Percentiles rank a stretch among this genome's conserved stretches.
These are phyloP conservation scores for Ascaphus truei DNA, from an alignment of 2,113 vertebrate species.

Conservation along the genomic window DNA sequence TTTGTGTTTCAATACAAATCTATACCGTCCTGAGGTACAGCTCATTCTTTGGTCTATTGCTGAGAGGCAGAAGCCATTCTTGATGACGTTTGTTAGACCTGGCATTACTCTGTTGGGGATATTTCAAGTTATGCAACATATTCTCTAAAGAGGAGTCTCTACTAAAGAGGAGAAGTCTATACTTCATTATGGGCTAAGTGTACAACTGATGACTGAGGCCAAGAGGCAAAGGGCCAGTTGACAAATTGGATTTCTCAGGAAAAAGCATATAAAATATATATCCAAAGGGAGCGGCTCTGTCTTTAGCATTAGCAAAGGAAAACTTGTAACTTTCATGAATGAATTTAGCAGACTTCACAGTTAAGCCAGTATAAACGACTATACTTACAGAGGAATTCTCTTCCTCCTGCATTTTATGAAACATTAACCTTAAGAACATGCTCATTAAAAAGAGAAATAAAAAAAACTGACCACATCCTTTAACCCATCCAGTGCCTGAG, in stretches of 20 bases:
- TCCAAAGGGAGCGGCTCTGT: not conserved
- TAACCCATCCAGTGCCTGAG: not conserved
- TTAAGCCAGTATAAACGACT: not conserved
- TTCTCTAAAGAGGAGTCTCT: too few relatives aligned
- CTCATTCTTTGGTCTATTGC: too few relatives aligned
- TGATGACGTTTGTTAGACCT: too few relatives aligned
- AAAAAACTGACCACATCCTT: not conserved
- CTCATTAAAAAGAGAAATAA: not conserved
- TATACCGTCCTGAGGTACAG: too few relatives aligned
- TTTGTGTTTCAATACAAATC: too few relatives aligned
- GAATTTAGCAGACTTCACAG: conserved; percentile 9
- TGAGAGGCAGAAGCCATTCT: too few relatives aligned
- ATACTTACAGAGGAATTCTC: conserved; percentile 3
- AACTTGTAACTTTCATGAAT: not conserved
- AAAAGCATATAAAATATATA: conserved; percentile 24
- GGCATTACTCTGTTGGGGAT: too few relatives aligned
- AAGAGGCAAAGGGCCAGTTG: conserved; percentile 37
- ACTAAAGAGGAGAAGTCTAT: too few relatives aligned
- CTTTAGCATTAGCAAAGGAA: not conserved
- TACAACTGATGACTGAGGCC: conserved; percentile 40
- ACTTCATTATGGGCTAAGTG: not conserved
- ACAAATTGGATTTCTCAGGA: conserved; percentile 48
- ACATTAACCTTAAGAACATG: conserved; percentile 1
- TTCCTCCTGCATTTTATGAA: not conserved
- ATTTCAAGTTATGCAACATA: too few relatives aligned